Conservation (phyloP, 1,140 invertebrate genomes). For the Tetramorium parvispinum region DNA sequence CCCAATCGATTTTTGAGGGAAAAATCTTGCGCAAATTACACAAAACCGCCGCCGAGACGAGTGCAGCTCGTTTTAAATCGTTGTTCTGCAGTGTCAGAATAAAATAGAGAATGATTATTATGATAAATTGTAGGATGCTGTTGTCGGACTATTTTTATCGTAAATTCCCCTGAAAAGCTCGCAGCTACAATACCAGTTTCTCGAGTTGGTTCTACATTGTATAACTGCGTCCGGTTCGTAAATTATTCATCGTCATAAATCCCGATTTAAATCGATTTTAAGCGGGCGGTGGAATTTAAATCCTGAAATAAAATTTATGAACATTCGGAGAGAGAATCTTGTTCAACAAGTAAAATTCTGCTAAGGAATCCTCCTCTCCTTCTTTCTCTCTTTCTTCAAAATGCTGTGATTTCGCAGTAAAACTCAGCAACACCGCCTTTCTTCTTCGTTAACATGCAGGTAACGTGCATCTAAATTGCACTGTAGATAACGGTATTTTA, state of each 20-base stretch:
- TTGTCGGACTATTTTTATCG: neutral
- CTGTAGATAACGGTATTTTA: neutral
- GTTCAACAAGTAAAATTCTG: constrained; percentile 24
- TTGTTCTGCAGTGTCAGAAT: neutral
- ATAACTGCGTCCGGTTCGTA: neutral
- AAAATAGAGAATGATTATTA: neutral
- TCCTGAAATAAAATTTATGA: constrained; percentile 14
- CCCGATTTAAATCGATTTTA: neutral
- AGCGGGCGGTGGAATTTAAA: neutral
- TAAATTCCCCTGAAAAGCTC: neutral
- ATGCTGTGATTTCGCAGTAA: neutral
- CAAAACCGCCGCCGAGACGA: neutral
- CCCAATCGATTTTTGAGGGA: neutral
- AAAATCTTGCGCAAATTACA: neutral
- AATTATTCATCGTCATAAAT: constrained; percentile 41
- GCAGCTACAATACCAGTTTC: neutral
- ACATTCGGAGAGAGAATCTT: neutral
- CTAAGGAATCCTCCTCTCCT: neutral
- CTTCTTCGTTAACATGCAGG: neutral
- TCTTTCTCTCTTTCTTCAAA: neutral
- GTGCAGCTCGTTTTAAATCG: no score
- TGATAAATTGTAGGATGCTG: neutral
- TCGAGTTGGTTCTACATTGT: neutral
- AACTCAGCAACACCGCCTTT: neutral
- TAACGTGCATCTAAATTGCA: neutral